Conservation (phyloP, 2,888 invertebrate genomes). For the Amiota minor region DNA sequence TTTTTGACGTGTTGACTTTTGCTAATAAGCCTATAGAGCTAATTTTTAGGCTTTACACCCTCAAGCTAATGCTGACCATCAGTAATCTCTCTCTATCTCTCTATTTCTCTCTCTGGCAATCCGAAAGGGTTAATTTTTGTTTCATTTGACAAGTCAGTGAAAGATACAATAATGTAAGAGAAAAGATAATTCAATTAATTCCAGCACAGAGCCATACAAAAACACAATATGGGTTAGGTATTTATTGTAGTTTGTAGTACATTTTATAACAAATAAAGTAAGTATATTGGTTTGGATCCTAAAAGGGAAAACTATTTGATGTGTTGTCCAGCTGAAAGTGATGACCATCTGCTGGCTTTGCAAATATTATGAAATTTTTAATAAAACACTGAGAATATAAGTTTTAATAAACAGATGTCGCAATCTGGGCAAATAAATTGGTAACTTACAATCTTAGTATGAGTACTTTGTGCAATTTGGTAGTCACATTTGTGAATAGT, state of each 20-base stretch:
- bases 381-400: slow-evolving; percentile 29
- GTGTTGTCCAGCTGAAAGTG: slow-evolving; percentile 43
- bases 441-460: no score
- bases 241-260: not conserved
- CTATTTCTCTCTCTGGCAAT: slow-evolving; percentile 30
- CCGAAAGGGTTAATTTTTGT: slow-evolving; percentile 41
- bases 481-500: not conserved
- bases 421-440: not conserved
- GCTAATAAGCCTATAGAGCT: slow-evolving; percentile 45
- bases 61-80: not conserved
- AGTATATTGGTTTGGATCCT: not conserved
- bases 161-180: slow-evolving; percentile 4
- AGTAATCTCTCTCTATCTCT: not conserved
- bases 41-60: slow-evolving; percentile 8
- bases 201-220: no score
- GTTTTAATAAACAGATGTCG: slow-evolving; percentile 1
- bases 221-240: slow-evolving; percentile 14
- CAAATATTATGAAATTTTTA: slow-evolving; percentile 46
- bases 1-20: slow-evolving; percentile 50
- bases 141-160: slow-evolving; percentile 5
- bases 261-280: no score
- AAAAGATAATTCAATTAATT: slow-evolving; percentile 53
- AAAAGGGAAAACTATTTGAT: slow-evolving; percentile 12
- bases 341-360: slow-evolving; percentile 48
- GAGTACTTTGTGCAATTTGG: not conserved